A percentile compares a stretch with the other conserved stretches of the same genome.
These are phyloP conservation scores for Bubo blakistoni DNA, from an alignment of 2,113 vertebrate species.

Conservation along the genomic window DNA sequence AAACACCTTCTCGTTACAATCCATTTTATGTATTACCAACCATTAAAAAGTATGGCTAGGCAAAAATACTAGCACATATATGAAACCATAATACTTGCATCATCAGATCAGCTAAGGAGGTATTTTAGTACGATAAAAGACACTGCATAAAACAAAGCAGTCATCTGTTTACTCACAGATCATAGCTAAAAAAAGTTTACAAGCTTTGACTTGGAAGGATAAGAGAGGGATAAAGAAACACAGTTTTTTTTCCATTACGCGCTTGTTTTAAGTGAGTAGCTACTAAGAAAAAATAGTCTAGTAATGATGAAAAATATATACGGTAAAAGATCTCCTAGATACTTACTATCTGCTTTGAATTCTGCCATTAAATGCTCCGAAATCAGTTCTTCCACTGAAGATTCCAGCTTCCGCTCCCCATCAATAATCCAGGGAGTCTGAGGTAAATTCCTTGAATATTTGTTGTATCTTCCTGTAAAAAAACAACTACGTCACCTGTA, in stretches of 20 bases:
- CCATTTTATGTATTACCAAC: background rate
- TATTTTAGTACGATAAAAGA: background rate
- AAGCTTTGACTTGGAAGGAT: background rate
- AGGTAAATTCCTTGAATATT: slow-evolving; percentile 91
- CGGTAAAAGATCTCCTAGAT: background rate
- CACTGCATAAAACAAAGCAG: background rate
- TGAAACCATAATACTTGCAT: background rate
- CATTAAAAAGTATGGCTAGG: background rate
- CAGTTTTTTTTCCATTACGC: background rate
- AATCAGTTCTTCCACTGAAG: slow-evolving; percentile 97
- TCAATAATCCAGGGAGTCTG: slow-evolving; percentile 98
- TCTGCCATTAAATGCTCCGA: slow-evolving; percentile 81
- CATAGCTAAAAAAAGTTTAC: background rate
- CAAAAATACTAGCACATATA: background rate
- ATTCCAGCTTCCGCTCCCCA: slow-evolving; percentile 93
- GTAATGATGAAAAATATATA: background rate
- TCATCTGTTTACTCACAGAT: background rate
- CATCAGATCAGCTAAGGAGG: background rate
- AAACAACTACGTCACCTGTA: background rate
- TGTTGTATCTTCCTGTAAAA: slow-evolving; percentile 91
- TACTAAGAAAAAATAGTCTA: background rate
- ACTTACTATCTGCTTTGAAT: slow-evolving; percentile 89
- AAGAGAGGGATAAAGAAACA: background rate
- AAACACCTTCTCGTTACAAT: background rate
- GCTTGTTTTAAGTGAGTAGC: background rate